These are phyloP conservation scores for Tortrix viridana DNA, from an alignment of 2,888 invertebrate genomes.

Conservation along the genomic window DNA sequence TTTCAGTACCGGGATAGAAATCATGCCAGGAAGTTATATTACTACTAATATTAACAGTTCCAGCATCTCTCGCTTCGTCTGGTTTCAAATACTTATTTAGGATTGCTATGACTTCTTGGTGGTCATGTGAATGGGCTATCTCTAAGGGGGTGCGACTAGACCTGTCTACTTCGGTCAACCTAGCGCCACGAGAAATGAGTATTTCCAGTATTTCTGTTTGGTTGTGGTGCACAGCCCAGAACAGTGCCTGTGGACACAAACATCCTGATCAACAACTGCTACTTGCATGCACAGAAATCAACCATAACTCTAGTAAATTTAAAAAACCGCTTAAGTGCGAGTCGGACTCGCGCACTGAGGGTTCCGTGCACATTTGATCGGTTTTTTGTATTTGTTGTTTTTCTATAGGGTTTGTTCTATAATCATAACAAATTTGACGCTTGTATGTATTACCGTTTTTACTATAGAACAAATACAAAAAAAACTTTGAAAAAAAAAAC, in stretches of 20 bases:
- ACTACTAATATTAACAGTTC: constrained; percentile 46
- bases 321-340: too few species aligned
- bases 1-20: constrained; percentile 76
- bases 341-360: too few species aligned
- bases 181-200: constrained; percentile 81
- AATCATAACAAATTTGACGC: too few species aligned
- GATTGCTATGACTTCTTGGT: constrained; percentile 71
- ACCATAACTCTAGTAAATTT: background rate
- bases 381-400: too few species aligned
- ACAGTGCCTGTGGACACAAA: constrained; percentile 81
- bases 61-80: constrained; percentile 47
- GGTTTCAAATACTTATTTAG: constrained; percentile 65
- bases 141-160: constrained; percentile 77
- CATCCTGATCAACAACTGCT: constrained; percentile 1
- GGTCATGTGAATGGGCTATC: constrained; percentile 81
- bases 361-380: too few species aligned
- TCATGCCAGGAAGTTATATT: constrained; percentile 73
- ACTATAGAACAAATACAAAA: too few species aligned
- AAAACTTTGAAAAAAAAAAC: too few species aligned
- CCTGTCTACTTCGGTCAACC: constrained; percentile 77
- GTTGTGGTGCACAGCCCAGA: constrained; percentile 85
- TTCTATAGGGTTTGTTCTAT: too few species aligned
- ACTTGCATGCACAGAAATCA: constrained; percentile 14
- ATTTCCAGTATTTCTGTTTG: constrained; percentile 79
- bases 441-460: too few species aligned